Evolutionary conservation across 2,797 vertebrate species (phyloP).

Genomic region (Intellagama lesueurii): DNA sequence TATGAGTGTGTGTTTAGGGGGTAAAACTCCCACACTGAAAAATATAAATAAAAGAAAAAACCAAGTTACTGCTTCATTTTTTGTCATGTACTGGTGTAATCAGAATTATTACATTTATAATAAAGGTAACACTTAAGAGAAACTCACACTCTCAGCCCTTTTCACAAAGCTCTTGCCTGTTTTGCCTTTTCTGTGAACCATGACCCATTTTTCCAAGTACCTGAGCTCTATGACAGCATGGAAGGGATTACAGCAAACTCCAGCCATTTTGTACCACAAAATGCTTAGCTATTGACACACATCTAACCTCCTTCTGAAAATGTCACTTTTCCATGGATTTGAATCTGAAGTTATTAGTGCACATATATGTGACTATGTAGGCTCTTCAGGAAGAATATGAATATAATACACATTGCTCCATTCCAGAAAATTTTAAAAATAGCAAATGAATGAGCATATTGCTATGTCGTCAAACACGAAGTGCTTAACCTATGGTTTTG

Average conservation of each 20-base stretch:
- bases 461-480: not conserved
- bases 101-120: slow-evolving; percentile 3
- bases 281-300: not conserved
- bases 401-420: not conserved
- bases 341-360: not conserved
- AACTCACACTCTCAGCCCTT: not conserved
- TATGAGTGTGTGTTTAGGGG: not conserved
- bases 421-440: not conserved
- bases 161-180: not conserved
- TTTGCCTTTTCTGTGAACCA: slow-evolving; percentile 24
- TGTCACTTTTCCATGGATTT: not conserved
- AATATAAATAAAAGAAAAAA: slow-evolving; percentile 42
- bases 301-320: not conserved
- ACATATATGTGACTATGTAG: not conserved
- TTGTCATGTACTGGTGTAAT: slow-evolving; percentile 14
- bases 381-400: not conserved
- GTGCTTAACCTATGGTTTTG: not conserved
- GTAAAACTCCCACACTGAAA: slow-evolving; percentile 45
- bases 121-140: not conserved
- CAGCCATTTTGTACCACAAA: slow-evolving; percentile 33
- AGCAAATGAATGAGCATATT: not conserved
- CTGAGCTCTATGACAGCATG: not conserved
- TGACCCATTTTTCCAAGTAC: not conserved
- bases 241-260: slow-evolving; percentile 26
- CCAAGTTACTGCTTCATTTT: slow-evolving; percentile 40